A percentile compares a stretch with the other conserved stretches of the same genome.
These are phyloP conservation scores for Phaonia tiefii DNA, from an alignment of 2,888 invertebrate genomes.

Conservation along the genomic window DNA sequence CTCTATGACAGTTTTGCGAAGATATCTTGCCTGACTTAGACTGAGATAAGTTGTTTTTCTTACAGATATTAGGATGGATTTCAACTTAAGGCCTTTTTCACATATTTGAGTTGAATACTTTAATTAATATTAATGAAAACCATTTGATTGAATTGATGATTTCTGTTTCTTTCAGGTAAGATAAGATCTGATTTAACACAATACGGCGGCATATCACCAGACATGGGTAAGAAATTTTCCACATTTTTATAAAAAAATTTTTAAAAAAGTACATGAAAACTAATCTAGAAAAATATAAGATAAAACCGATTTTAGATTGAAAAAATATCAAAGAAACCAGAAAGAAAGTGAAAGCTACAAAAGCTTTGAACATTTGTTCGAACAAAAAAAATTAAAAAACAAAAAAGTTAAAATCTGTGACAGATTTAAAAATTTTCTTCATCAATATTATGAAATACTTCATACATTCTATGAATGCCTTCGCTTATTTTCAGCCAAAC, in stretches of 20 bases:
- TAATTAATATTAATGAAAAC: neutral
- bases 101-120: neutral
- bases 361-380: too few relatives aligned
- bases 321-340: slow-evolving; percentile 17
- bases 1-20: too few relatives aligned
- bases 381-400: too few relatives aligned
- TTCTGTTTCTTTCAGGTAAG: slow-evolving; percentile 74
- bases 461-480: too few relatives aligned
- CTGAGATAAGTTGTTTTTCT: too few relatives aligned
- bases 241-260: slow-evolving; percentile 72
- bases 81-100: too few relatives aligned
- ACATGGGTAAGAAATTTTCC: slow-evolving; percentile 79
- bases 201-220: slow-evolving; percentile 80
- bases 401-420: too few relatives aligned
- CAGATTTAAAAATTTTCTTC: too few relatives aligned
- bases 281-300: slow-evolving; percentile 31
- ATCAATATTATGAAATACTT: too few relatives aligned
- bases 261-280: slow-evolving; percentile 50
- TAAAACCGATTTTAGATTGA: slow-evolving; percentile 20
- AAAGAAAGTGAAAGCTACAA: slow-evolving; percentile 52
- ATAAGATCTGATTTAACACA: slow-evolving; percentile 80
- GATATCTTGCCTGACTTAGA: too few relatives aligned
- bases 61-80: too few relatives aligned
- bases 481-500: too few relatives aligned
- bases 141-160: slow-evolving; percentile 1